Evolutionary conservation across 2,797 vertebrate species (phyloP).

Genomic region (Galaxias olidus): DNA sequence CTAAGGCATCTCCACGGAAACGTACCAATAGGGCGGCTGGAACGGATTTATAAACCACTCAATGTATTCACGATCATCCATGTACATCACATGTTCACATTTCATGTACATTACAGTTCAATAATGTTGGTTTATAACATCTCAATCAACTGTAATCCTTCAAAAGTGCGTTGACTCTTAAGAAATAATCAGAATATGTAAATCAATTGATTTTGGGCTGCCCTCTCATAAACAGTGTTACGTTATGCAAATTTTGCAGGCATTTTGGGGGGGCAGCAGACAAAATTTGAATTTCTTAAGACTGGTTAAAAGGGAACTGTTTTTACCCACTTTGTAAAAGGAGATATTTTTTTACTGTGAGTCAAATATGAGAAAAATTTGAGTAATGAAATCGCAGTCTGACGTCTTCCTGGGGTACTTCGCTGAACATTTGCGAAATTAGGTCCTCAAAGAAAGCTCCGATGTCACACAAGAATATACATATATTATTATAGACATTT

Average conservation of each 20-base stretch:
- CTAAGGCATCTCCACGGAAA: slow-evolving; percentile 74
- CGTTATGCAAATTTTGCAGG: no score
- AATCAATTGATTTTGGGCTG: slow-evolving; percentile 20
- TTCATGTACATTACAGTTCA: slow-evolving; percentile 28
- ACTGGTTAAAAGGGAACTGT: slow-evolving; percentile 17
- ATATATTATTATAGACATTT: not conserved
- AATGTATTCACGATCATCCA: slow-evolving; percentile 22
- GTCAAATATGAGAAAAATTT: not conserved
- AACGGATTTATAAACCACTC: slow-evolving; percentile 59
- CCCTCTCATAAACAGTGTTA: not conserved
- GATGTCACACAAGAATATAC: not conserved
- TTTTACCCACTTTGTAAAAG: slow-evolving; percentile 26
- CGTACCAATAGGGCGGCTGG: slow-evolving; percentile 73
- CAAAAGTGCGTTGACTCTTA: no score
- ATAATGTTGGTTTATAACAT: no score
- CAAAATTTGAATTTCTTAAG: not conserved
- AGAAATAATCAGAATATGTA: not conserved
- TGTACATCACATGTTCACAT: slow-evolving; percentile 31
- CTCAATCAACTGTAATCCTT: no score
- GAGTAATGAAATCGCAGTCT: slow-evolving; percentile 19
- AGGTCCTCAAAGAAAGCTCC: slow-evolving; percentile 9
- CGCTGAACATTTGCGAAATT: not conserved
- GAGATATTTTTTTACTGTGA: slow-evolving; percentile 23
- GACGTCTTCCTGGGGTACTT: not conserved
- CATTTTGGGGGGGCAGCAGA: not conserved